Conservation (phyloP, 2,113 vertebrate genomes). For the Opisthocomus hoazin region DNA sequence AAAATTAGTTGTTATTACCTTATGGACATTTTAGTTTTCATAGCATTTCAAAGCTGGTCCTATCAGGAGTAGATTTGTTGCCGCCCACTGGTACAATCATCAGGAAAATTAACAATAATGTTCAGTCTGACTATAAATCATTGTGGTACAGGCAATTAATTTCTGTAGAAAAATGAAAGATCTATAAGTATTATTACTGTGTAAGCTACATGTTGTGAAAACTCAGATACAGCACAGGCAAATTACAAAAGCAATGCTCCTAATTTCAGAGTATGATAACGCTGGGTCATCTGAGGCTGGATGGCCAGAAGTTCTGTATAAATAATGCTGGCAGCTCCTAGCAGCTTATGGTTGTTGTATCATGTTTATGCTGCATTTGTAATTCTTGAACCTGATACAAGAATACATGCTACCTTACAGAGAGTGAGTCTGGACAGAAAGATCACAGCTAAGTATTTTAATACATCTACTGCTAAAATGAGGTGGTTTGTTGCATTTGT, state of each 20-base stretch:
- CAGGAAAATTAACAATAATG: slow-evolving; percentile 97
- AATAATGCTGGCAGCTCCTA: slow-evolving; percentile 40
- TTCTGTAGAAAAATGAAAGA: slow-evolving; percentile 83
- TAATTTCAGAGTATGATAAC: slow-evolving; percentile 62
- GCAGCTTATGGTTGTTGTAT: slow-evolving; percentile 32
- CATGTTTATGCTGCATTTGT: background rate
- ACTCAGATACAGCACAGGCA: slow-evolving; percentile 70
- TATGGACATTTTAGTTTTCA: slow-evolving; percentile 85
- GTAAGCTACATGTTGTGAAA: slow-evolving; percentile 80
- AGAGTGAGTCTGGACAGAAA: background rate
- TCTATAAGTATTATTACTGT: slow-evolving; percentile 88
- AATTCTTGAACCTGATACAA: background rate
- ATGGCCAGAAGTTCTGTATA: slow-evolving; percentile 37
- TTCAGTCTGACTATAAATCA: slow-evolving; percentile 92
- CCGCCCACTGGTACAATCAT: slow-evolving; percentile 94
- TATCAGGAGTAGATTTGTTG: slow-evolving; percentile 81
- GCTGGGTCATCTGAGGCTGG: slow-evolving; percentile 56
- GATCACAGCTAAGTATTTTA: background rate
- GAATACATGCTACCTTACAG: background rate
- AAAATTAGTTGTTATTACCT: slow-evolving; percentile 91
- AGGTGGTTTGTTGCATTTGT: background rate
- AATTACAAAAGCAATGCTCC: slow-evolving; percentile 63
- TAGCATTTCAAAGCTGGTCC: slow-evolving; percentile 80
- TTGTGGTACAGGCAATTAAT: slow-evolving; percentile 95
- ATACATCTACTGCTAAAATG: background rate